Conservation (phyloP, 2,113 vertebrate genomes). For the Mustelus asterias region DNA sequence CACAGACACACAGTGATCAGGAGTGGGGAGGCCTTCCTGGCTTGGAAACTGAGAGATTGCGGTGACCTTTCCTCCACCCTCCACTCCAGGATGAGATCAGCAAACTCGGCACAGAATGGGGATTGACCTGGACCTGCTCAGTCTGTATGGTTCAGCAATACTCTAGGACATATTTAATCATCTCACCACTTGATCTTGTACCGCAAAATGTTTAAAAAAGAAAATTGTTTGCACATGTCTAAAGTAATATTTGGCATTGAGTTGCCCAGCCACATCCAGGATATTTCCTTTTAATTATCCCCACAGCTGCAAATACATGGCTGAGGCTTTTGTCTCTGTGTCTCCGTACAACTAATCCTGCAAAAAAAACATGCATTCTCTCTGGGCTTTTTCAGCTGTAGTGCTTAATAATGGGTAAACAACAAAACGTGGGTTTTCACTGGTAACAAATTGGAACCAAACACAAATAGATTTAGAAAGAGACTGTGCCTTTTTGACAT, state of each 20-base stretch:
- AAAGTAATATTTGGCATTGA: slow-evolving; percentile 13
- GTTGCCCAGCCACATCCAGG: neutral
- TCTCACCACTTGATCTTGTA: neutral
- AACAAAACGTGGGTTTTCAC: neutral
- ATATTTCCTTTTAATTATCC: slow-evolving; percentile 6
- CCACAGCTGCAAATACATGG: neutral
- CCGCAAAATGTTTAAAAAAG: neutral
- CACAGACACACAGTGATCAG: neutral
- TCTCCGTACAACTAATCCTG: neutral
- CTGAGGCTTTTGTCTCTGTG: neutral
- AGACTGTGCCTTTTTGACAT: neutral
- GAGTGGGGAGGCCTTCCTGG: neutral
- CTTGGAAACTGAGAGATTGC: neutral
- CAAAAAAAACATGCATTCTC: neutral
- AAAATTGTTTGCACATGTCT: slow-evolving; percentile 1
- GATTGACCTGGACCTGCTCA: neutral
- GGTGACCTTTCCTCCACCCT: neutral
- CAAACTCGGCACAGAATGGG: neutral
- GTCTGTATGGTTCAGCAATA: neutral
- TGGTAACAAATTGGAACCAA: neutral
- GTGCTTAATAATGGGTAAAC: neutral
- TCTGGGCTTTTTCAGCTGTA: neutral
- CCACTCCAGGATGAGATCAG: neutral
- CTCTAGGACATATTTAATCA: neutral
- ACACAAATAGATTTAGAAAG: neutral